These are phyloP conservation scores for Muntiacus reevesi DNA, from an alignment of 2,113 vertebrate species.

Conservation along the genomic window DNA sequence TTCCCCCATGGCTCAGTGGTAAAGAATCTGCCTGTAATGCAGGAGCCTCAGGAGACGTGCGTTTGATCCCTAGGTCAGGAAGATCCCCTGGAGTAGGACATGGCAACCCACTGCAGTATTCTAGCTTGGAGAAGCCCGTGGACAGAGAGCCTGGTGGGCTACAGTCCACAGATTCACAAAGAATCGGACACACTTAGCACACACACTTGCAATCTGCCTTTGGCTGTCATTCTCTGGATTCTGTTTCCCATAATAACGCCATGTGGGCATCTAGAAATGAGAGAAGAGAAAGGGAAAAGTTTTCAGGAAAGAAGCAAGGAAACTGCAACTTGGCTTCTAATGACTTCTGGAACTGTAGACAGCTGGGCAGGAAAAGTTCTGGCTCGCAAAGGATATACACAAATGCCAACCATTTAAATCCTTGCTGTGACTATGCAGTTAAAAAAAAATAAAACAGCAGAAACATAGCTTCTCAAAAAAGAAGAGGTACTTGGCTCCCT, in stretches of 20 bases:
- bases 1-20: not conserved
- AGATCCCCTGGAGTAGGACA: not conserved
- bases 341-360: not conserved
- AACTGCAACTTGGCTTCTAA: not conserved
- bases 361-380: not conserved
- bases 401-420: not conserved
- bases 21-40: not conserved
- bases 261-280: slow-evolving; percentile 3
- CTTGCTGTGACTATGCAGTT: not conserved
- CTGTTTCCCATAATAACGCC: not conserved
- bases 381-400: not conserved
- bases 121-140: not conserved
- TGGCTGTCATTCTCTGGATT: not conserved
- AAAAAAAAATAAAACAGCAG: not conserved
- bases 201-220: not conserved
- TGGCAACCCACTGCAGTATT: not conserved
- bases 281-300: not conserved
- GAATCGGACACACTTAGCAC: not conserved
- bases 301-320: not conserved
- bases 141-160: not conserved
- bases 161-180: not conserved
- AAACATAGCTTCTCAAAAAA: not conserved
- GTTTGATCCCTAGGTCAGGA: not conserved
- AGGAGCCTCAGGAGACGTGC: not conserved
- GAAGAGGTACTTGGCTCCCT: not conserved